Base-by-base conservation (phyloP, 2,888 invertebrate species). In the Pherbina coryleti region DNA sequence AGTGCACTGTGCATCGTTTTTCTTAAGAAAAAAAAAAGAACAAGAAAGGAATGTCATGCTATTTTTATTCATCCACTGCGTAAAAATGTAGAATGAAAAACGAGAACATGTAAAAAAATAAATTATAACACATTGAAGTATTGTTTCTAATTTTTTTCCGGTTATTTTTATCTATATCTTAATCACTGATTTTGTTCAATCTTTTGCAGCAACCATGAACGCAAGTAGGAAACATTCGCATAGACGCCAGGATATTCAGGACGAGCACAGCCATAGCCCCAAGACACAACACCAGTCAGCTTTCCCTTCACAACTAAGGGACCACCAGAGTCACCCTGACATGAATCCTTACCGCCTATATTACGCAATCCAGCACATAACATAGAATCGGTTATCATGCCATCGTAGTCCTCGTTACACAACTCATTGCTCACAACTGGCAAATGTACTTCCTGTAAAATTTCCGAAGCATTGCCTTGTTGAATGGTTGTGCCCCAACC, bases 251-350 rank as follows among this genome's bases (percentile, higher is more conserved):
- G 88, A 73, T 84, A 79, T 0, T 79, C 55, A 22, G 85, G 79
- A 17, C 79, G 67, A n/a, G 86, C 88, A 71, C 88, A 88, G 0
- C 79, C 82, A 25, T 76, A 69, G 51, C 88, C 88, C 88, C 88
- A 88, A 7, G 88, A 88, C 9, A 88, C 88, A 34, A 88, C 69
- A 31, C 88, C 88, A 1, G 83, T 80, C 8, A 88, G 79, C 55
- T 82, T 66, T 19, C 83, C 81, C 5, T 80, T 55, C 0, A 86
- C 82, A 34, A 86, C 49, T 2, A 88, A 62, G 0, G 88, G 88
- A 3, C 88, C 88, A 25, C 88, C 88, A 0, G 88, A 88, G 79
- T 88, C 88, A n/a, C 85, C 85, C 37, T 79, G 80, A 51, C 81
- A 82, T 7, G 81, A 84, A 79, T 88, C 88, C 64, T 83, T 85